Conservation (phyloP, 2,113 vertebrate genomes). For the Plecturocebus donacophilus region DNA sequence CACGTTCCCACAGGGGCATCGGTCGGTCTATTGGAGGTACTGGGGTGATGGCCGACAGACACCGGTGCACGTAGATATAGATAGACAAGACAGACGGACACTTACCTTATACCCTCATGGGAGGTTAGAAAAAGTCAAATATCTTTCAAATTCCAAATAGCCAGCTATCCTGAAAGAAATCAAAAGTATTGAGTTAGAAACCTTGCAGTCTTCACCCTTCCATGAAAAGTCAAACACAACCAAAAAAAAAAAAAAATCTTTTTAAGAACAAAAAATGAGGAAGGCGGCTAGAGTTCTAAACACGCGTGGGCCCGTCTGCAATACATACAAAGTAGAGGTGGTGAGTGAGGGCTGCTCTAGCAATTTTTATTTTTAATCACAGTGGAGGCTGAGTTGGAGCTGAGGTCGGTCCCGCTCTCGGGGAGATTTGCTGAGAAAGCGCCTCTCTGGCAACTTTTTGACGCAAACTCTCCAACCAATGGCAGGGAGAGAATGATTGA, state of each 20-base stretch:
- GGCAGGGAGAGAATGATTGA: constrained; percentile 93
- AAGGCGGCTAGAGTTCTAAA: constrained; percentile 68
- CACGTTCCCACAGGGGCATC: not conserved
- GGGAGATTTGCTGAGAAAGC: constrained; percentile 95
- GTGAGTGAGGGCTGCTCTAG: constrained; percentile 77
- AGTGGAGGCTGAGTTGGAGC: constrained; percentile 87
- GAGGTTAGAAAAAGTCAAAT: constrained; percentile 68
- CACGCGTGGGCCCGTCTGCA: constrained; percentile 65
- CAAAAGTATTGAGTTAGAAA: constrained; percentile 85
- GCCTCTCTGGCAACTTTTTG: constrained; percentile 98
- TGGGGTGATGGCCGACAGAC: not conserved
- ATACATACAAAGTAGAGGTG: constrained; percentile 84
- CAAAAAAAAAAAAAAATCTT: constrained; percentile 29
- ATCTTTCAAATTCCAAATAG: constrained; percentile 77
- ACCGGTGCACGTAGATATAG: not conserved
- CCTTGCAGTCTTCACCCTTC: constrained; percentile 77
- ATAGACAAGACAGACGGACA: constrained; percentile 15
- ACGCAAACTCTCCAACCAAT: constrained; percentile 99
- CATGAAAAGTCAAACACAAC: constrained; percentile 66
- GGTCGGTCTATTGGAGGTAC: not conserved
- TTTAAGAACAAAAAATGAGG: constrained; percentile 27
- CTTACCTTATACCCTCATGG: constrained; percentile 84
- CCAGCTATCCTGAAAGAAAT: constrained; percentile 84
- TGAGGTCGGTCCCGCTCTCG: constrained; percentile 92
- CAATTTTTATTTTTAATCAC: constrained; percentile 85